Conservation (phyloP, 2,888 invertebrate species). For the Parnassius smintheus region DNA sequence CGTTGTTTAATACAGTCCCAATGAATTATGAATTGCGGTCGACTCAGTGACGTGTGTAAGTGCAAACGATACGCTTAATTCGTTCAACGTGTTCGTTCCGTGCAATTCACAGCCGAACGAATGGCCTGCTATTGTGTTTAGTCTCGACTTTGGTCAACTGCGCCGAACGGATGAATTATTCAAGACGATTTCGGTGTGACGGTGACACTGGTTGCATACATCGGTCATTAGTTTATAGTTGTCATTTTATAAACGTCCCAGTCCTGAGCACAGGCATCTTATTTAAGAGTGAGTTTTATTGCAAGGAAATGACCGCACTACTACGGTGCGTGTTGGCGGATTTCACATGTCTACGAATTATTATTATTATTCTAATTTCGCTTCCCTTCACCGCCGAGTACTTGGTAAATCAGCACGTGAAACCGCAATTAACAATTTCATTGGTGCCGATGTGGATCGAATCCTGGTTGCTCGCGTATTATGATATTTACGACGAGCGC, state of each 20-base stretch:
- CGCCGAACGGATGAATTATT: constrained; percentile 19
- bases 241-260: not conserved
- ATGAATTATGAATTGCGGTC: not conserved
- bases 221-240: not conserved
- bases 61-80: not conserved
- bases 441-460: too few species aligned
- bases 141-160: constrained; percentile 4
- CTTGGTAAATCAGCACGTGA: too few species aligned
- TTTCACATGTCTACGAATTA: too few species aligned
- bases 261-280: too few species aligned
- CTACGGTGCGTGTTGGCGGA: too few species aligned
- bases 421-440: too few species aligned
- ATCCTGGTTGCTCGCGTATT: too few species aligned
- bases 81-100: constrained; percentile 3
- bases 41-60: not conserved
- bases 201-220: constrained; percentile 4
- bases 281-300: too few species aligned
- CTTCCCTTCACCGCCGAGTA: too few species aligned
- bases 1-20: constrained; percentile 6
- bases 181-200: constrained; percentile 8
- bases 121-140: constrained; percentile 13
- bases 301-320: too few species aligned
- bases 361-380: too few species aligned
- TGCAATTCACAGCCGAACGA: constrained; percentile 14
- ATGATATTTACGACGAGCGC: too few species aligned